These are phyloP conservation scores for Cotesia typhae DNA, from an alignment of 1,140 invertebrate species.

Conservation along the genomic window DNA sequence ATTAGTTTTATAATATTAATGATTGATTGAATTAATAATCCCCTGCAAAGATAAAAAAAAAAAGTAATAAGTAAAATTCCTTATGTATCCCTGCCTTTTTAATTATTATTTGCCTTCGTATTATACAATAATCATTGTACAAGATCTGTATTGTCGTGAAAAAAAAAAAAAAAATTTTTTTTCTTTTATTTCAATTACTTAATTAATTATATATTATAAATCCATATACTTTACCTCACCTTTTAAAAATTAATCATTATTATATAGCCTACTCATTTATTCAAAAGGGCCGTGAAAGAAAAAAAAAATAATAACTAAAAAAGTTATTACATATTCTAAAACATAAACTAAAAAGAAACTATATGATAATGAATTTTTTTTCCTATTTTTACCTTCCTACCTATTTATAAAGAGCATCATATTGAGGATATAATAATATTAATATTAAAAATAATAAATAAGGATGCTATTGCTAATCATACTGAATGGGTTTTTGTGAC, in stretches of 20 bases:
- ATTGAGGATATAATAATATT: constrained; percentile 66
- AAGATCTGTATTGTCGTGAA: constrained; percentile 39
- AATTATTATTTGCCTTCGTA: constrained; percentile 36
- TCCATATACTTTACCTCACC: too few relatives aligned
- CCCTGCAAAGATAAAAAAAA: constrained; percentile 37
- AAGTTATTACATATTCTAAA: constrained; percentile 9
- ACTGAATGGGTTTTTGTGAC: constrained; percentile 67
- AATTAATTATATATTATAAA: constrained; percentile 1
- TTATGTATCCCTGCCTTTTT: constrained; percentile 37
- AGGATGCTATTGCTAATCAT: constrained; percentile 67
- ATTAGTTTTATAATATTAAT: constrained; percentile 54
- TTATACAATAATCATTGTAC: constrained; percentile 38
- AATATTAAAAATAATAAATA: constrained; percentile 66
- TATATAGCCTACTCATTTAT: constrained; percentile 16
- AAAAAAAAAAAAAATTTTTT: constrained; percentile 38
- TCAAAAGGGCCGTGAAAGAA: constrained; percentile 18
- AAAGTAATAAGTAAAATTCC: constrained; percentile 37
- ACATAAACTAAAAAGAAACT: too few relatives aligned
- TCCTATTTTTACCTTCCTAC: constrained; percentile 52
- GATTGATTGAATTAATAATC: constrained; percentile 45
- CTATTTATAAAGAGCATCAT: constrained; percentile 68
- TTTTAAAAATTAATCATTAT: constrained; percentile 29
- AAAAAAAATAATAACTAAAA: background rate
- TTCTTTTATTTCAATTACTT: constrained; percentile 22
- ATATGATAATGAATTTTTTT: constrained; percentile 27